These are phyloP conservation scores for Meganola albula DNA, from an alignment of 2,888 invertebrate genomes.

Conservation along the genomic window DNA sequence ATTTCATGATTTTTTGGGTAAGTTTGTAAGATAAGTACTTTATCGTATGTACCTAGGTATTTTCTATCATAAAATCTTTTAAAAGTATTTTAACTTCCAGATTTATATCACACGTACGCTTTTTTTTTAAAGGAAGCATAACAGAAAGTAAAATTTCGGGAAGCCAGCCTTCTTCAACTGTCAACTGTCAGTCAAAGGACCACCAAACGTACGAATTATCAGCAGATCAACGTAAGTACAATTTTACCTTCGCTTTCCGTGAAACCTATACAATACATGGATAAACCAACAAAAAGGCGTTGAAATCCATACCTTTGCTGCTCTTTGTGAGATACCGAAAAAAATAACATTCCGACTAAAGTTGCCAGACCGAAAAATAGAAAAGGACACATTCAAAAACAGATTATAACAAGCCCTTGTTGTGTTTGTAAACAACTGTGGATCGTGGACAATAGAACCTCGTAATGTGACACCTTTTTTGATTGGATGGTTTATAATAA, in stretches of 20 bases:
- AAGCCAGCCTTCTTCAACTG: constrained; percentile 43
- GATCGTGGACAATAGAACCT: constrained; percentile 48
- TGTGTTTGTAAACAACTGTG: constrained; percentile 74
- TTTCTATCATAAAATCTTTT: no score
- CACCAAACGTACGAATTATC: constrained; percentile 58
- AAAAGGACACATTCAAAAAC: constrained; percentile 65
- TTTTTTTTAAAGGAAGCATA: no score
- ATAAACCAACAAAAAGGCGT: constrained; percentile 72
- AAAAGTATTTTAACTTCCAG: no score
- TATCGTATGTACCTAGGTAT: no score
- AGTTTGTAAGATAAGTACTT: no score
- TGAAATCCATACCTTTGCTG: constrained; percentile 66
- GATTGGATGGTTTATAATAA: constrained; percentile 62
- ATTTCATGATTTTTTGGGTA: no score
- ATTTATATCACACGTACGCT: no score
- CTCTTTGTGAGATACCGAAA: constrained; percentile 38
- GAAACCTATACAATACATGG: constrained; percentile 55
- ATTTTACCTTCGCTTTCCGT: constrained; percentile 61
- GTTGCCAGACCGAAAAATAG: constrained; percentile 68
- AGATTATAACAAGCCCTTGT: constrained; percentile 76
- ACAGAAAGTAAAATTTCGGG: constrained; percentile 57
- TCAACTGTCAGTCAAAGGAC: constrained; percentile 61
- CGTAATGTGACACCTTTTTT: constrained; percentile 73
- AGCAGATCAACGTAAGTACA: constrained; percentile 46
- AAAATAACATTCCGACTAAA: constrained; percentile 55